Base-by-base conservation (phyloP, 1,140 invertebrate species). In the Arion vulgaris region DNA sequence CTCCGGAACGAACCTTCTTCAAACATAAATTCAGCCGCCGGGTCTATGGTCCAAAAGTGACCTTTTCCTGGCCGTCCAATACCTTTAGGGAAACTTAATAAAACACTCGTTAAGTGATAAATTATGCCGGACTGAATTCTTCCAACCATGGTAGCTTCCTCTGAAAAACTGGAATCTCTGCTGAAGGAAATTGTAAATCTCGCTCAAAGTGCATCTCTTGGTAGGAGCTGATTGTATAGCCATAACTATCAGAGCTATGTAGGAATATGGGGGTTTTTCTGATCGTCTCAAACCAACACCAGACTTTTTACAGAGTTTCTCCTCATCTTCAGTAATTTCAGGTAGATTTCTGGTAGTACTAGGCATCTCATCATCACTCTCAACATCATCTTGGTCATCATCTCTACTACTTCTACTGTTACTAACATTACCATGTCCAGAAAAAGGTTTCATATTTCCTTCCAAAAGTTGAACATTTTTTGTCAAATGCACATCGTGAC, bases 11-110 rank as follows among this genome's bases (percentile, higher is more conserved):
- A 98, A 0, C 98, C 98, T 90, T 99, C 98, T 91, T 99, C 98
- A 92, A 99, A 99, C 96, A 99, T 97, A 88, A 96, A 97, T 87
- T 99, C 98, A 19, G 97, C 97, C 0, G 96, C 95, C 0, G 97
- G 97, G 89, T 99, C 97, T 68, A 99, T 97, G 19, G 97, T 99
- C 98, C 98, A 99, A 90, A 98, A 99, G 91, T 99, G 98, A 0
- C 98, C 98, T 92, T 99, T 99, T 0, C 98, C 97, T 0, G 97
- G 97, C 45, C 97, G 94, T 0, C 93, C 97, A 94, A 87, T 96
- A 87, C 84, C 97, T 84, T 92, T 92, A 19, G 91, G n/a, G 91
- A 28, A 92, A 84, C 82, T 92, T 92, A 79, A 92, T 97, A 91
- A 99, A 99, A 90, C 98, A 99, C 91, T 99, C 98, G 93, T 99